A percentile compares a stretch with the other conserved stretches of the same genome.
phyloP scores from a whole-genome alignment of 1,140 invertebrate genomes.

The Drosophila teissieri region DNA sequence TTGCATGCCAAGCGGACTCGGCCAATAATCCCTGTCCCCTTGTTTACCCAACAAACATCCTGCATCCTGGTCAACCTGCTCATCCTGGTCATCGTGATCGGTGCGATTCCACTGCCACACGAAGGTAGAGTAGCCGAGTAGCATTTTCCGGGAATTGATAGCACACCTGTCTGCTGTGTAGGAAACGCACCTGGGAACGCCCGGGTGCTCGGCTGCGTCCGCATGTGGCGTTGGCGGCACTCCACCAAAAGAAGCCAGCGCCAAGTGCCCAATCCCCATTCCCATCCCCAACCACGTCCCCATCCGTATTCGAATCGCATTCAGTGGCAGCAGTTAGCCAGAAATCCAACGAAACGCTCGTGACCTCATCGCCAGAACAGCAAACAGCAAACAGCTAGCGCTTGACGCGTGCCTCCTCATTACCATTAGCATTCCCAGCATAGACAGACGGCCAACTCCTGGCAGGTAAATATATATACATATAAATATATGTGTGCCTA shows the following conservation, averaged over 20 bases:
- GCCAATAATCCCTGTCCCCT: background rate
- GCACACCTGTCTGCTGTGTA: background rate
- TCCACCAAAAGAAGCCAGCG: constrained; percentile 31
- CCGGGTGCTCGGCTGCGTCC: constrained; percentile 43
- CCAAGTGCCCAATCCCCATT: background rate
- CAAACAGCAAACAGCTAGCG: constrained; percentile 27
- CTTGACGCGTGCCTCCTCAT: constrained; percentile 4
- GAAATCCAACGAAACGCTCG: constrained; percentile 14
- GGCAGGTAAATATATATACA: background rate
- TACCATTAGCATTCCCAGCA: constrained; percentile 8
- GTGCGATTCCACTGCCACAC: background rate
- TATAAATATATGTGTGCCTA: too few species aligned
- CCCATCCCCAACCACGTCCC: constrained; percentile 11
- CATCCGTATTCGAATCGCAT: constrained; percentile 5
- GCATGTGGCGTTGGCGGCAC: constrained; percentile 74
- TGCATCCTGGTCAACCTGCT: background rate
- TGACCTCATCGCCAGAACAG: constrained; percentile 65
- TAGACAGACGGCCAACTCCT: constrained; percentile 6
- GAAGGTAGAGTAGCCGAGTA: background rate
- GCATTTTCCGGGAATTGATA: background rate
- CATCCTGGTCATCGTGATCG: background rate
- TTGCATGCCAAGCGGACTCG: constrained; percentile 6
- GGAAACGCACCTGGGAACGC: constrained; percentile 36
- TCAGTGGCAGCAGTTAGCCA: constrained; percentile 16
- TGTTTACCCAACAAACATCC: constrained; percentile 16